Evolutionary conservation across 64 coral and sea anemone genomes (phyloP).

Genomic region (Porites lutea): DNA sequence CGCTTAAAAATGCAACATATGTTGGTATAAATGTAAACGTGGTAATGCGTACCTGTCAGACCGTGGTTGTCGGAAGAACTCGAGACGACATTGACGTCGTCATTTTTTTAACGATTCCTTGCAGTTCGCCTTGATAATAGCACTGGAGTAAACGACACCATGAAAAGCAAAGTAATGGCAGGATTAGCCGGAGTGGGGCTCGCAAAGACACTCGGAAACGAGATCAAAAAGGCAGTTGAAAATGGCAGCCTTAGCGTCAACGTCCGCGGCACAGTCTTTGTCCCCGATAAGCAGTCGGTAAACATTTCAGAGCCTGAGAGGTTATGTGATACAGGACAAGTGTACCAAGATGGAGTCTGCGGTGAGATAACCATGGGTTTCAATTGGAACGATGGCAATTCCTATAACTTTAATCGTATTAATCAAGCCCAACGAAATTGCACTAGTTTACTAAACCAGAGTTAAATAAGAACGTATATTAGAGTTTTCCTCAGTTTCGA

Average conservation of each 20-base stretch:
- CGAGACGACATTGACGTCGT: too few species aligned
- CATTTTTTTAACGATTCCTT: too few species aligned
- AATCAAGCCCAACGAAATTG: too few species aligned
- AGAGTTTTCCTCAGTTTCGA: too few species aligned
- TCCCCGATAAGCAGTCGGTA: constrained; percentile 7
- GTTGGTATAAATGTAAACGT: too few species aligned
- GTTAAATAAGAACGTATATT: too few species aligned
- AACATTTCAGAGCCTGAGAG: constrained; percentile 10
- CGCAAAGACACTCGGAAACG: constrained; percentile 16
- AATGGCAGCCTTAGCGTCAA: constrained; percentile 58
- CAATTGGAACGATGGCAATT: neutral
- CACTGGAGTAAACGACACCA: constrained; percentile 21
- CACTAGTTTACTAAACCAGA: too few species aligned
- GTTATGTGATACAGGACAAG: constrained; percentile 18
- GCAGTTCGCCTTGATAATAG: neutral
- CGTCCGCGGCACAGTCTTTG: constrained; percentile 11
- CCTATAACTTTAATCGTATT: too few species aligned
- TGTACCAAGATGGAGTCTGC: constrained; percentile 8
- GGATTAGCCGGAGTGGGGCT: neutral
- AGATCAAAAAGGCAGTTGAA: constrained; percentile 13
- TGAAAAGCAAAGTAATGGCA: neutral
- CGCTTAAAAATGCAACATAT: too few species aligned
- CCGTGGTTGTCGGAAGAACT: too few species aligned
- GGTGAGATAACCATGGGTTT: constrained; percentile 7
- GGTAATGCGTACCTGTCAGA: too few species aligned